Evolutionary conservation across 2,113 vertebrate genomes (phyloP).

Genomic region (Hiodon tergisus): DNA sequence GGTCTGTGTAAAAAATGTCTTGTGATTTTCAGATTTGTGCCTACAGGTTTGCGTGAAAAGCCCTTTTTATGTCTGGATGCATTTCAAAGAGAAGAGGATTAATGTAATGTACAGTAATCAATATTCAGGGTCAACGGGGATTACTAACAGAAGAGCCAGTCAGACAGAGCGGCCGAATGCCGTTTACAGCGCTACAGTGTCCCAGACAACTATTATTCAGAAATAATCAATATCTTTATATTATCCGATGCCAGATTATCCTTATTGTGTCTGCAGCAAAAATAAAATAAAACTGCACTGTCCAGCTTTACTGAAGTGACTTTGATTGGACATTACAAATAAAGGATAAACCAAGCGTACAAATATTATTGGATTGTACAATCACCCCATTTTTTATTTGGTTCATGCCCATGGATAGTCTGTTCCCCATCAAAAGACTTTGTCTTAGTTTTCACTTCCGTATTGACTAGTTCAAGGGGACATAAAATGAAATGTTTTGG

Average conservation of each 20-base stretch:
- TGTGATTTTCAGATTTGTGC: too few relatives aligned
- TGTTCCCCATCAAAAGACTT: too few relatives aligned
- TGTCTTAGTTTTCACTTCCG: neutral
- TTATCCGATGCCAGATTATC: constrained; percentile 23
- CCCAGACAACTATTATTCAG: constrained; percentile 29
- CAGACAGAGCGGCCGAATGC: constrained; percentile 18
- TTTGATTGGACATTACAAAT: constrained; percentile 22
- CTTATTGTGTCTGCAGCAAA: constrained; percentile 19
- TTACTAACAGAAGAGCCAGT: constrained; percentile 24
- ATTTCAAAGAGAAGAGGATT: neutral
- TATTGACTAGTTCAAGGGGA: neutral
- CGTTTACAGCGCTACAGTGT: constrained; percentile 7
- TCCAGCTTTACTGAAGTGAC: constrained; percentile 9
- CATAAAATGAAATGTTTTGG: too few relatives aligned
- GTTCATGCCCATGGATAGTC: too few relatives aligned
- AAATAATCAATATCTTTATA: constrained; percentile 39
- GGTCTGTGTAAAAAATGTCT: too few relatives aligned
- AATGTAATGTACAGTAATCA: neutral
- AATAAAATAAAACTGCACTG: neutral
- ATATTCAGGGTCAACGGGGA: neutral
- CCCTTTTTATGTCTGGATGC: neutral
- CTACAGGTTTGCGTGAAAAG: too few relatives aligned
- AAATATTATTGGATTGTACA: constrained; percentile 24
- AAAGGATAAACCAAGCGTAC: constrained; percentile 14
- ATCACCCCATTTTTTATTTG: neutral